phyloP scores from a whole-genome alignment of 2,797 vertebrate species.

The Pseudomugil tenellus region DNA sequence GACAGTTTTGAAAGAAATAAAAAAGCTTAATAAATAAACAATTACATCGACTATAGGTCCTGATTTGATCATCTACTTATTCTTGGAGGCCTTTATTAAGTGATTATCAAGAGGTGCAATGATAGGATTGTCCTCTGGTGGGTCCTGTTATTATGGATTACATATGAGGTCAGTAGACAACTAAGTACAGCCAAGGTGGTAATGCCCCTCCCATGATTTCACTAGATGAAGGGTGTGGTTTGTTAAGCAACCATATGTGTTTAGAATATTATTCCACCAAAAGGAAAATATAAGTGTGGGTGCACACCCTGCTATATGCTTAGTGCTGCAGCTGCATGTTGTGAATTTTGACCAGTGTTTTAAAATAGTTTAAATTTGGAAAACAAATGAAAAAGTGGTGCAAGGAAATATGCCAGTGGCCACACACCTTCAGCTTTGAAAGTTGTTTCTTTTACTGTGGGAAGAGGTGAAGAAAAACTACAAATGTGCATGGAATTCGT shows the following conservation, averaged over 20 bases:
- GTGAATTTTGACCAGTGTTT: constrained; percentile 76
- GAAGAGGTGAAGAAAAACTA: constrained; percentile 27
- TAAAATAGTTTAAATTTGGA: constrained; percentile 58
- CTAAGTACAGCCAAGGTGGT: constrained; percentile 83
- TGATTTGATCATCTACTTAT: constrained; percentile 67
- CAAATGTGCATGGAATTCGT: constrained; percentile 34
- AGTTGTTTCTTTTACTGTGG: constrained; percentile 45
- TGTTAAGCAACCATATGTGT: constrained; percentile 71
- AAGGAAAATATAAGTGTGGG: constrained; percentile 71
- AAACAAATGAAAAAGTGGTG: constrained; percentile 65
- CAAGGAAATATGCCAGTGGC: constrained; percentile 50
- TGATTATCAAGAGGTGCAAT: constrained; percentile 81
- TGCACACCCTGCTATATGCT: constrained; percentile 28
- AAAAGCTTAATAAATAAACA: too few species aligned
- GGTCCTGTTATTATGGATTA: constrained; percentile 85
- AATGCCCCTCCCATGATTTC: constrained; percentile 79
- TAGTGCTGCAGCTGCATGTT: constrained; percentile 66
- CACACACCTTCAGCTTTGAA: constrained; percentile 64
- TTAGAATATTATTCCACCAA: constrained; percentile 74
- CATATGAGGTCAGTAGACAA: constrained; percentile 80
- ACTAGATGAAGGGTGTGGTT: constrained; percentile 65
- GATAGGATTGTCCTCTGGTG: constrained; percentile 82
- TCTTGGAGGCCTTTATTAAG: constrained; percentile 70
- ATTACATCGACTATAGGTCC: constrained; percentile 23
- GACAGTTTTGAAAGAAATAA: too few species aligned